Conservation (phyloP, 1,140 invertebrate genomes). For the Pseudoatta argentina region DNA sequence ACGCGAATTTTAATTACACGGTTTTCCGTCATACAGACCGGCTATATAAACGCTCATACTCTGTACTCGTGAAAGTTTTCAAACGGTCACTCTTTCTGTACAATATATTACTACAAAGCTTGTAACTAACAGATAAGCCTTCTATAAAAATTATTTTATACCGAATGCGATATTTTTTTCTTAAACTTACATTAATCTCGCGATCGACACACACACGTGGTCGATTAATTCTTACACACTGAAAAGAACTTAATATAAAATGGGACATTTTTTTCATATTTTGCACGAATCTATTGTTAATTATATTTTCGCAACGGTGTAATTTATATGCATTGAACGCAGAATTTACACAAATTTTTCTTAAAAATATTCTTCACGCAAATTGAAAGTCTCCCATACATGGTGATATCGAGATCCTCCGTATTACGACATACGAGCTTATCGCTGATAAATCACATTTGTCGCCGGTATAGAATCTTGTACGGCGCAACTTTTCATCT, state of each 20-base stretch:
- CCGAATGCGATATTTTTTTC: neutral
- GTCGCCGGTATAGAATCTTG: conserved; percentile 39
- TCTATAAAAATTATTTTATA: neutral
- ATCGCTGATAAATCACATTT: conserved; percentile 59
- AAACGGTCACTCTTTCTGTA: conserved; percentile 6
- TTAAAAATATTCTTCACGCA: conserved; percentile 1
- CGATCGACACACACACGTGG: neutral
- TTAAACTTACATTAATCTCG: neutral
- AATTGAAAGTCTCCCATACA: neutral
- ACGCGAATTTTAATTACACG: conserved; percentile 58
- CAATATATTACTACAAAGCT: neutral
- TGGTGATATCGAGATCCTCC: conserved; percentile 12
- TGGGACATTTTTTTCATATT: neutral
- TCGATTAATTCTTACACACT: neutral
- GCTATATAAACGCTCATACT: conserved; percentile 35
- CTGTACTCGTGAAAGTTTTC: conserved; percentile 38
- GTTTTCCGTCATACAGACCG: conserved; percentile 33
- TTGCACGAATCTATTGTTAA: neutral
- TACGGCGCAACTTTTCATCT: conserved; percentile 58
- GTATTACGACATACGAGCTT: conserved; percentile 47
- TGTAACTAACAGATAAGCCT: conserved; percentile 6
- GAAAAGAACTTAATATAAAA: neutral
- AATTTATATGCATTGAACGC: neutral
- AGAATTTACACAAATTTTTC: conserved; percentile 1
- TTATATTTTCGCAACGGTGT: neutral